phyloP scores from a whole-genome alignment of 2,888 invertebrate genomes.

The Mystacides longicornis region DNA sequence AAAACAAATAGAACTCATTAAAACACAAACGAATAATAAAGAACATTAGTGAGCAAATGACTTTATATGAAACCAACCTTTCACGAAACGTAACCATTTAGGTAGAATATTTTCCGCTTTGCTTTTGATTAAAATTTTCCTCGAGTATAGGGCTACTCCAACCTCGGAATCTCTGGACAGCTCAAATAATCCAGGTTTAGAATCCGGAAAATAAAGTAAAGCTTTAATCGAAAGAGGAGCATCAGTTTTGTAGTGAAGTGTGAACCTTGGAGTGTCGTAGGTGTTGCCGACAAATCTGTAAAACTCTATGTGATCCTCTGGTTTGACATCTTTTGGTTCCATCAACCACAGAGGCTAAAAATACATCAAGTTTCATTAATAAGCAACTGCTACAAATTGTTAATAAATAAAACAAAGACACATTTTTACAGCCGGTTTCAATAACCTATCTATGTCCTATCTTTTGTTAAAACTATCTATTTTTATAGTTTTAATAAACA shows the following conservation, averaged over 20 bases:
- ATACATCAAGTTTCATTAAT: conserved; percentile 6
- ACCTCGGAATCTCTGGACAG: conserved; percentile 77
- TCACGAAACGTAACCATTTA: conserved; percentile 91
- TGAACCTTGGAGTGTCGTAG: conserved; percentile 82
- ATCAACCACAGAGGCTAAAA: conserved; percentile 83
- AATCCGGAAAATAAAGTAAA: conserved; percentile 88
- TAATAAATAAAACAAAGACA: neutral
- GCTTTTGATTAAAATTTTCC: conserved; percentile 88
- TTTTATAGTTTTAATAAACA: too few species aligned
- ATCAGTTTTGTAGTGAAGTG: conserved; percentile 87
- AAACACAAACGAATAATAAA: neutral
- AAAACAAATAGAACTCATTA: neutral
- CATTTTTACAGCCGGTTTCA: too few species aligned
- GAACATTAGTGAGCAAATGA: neutral
- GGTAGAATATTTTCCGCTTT: conserved; percentile 86
- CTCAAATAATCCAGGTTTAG: conserved; percentile 87
- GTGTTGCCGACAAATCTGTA: conserved; percentile 83
- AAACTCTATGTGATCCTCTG: conserved; percentile 86
- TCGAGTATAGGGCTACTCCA: conserved; percentile 84
- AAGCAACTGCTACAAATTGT: neutral
- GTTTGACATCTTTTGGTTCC: conserved; percentile 80
- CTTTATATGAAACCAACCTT: too few species aligned
- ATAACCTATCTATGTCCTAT: too few species aligned
- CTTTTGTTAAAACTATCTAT: conserved; percentile 18
- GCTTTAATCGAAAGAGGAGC: conserved; percentile 88